A percentile compares a stretch with the other conserved stretches of the same genome.
Conservation (phyloP, 2,113 vertebrate species). For the Athene noctua region DNA sequence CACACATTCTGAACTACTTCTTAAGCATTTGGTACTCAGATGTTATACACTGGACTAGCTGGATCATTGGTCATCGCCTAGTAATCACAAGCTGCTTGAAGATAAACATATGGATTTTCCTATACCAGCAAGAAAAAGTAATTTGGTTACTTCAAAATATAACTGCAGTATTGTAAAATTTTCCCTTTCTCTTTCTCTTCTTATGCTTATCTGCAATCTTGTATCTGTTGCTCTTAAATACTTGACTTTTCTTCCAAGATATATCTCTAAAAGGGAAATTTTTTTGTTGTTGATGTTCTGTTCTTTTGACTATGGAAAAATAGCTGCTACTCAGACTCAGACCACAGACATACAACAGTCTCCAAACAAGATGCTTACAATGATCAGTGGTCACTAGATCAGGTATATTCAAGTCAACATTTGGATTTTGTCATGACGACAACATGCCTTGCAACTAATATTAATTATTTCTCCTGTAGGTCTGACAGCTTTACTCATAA, state of each 20-base stretch:
- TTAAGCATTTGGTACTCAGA: not conserved
- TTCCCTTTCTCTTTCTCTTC: not conserved
- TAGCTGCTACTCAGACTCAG: not conserved
- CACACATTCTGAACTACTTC: fast-evolving
- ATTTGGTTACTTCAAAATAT: not conserved
- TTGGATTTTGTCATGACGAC: not conserved
- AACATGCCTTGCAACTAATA: not conserved
- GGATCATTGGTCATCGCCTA: not conserved
- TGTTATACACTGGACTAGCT: not conserved
- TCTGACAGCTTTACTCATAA: not conserved
- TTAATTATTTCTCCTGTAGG: not conserved
- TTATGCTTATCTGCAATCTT: not conserved
- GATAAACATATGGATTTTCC: not conserved
- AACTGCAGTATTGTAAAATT: not conserved
- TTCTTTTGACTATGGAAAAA: not conserved
- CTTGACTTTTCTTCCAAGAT: not conserved
- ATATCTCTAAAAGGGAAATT: not conserved
- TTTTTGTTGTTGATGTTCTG: not conserved
- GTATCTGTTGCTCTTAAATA: not conserved
- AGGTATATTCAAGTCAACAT: not conserved
- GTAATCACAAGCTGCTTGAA: not conserved
- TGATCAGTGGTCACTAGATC: not conserved
- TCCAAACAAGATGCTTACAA: not conserved
- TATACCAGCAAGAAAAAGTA: not conserved
- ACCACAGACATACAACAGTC: not conserved